Conservation (phyloP, 2,113 vertebrate genomes). For the Eurystomus gularis region DNA sequence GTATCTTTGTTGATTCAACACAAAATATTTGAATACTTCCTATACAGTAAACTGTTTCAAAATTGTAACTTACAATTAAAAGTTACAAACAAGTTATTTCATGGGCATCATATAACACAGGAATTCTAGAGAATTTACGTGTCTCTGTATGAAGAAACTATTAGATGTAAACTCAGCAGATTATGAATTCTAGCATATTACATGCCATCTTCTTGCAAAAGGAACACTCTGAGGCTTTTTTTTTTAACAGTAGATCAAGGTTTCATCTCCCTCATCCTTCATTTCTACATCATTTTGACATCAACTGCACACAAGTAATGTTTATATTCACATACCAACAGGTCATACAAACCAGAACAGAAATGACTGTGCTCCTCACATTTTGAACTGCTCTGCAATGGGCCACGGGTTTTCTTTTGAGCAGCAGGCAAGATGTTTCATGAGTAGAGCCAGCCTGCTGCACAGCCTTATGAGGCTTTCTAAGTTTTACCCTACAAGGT, state of each 20-base stretch:
- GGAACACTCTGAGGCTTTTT: neutral
- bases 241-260: neutral
- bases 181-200: neutral
- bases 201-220: neutral
- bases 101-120: neutral
- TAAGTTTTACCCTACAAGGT: neutral
- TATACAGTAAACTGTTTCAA: neutral
- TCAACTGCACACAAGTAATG: neutral
- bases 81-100: neutral
- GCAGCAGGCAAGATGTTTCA: neutral
- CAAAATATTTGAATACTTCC: neutral
- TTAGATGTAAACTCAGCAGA: neutral
- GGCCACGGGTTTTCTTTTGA: neutral
- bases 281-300: neutral
- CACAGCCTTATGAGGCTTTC: neutral
- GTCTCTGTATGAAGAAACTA: neutral
- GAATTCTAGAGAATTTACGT: neutral
- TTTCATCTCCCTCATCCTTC: neutral
- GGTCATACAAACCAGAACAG: neutral
- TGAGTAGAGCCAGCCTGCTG: neutral
- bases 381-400: neutral
- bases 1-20: neutral
- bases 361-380: neutral
- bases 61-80: neutral
- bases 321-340: neutral